Evolutionary conservation across 2,888 invertebrate genomes (phyloP).

Genomic region (Ornithoptera priamus): DNA sequence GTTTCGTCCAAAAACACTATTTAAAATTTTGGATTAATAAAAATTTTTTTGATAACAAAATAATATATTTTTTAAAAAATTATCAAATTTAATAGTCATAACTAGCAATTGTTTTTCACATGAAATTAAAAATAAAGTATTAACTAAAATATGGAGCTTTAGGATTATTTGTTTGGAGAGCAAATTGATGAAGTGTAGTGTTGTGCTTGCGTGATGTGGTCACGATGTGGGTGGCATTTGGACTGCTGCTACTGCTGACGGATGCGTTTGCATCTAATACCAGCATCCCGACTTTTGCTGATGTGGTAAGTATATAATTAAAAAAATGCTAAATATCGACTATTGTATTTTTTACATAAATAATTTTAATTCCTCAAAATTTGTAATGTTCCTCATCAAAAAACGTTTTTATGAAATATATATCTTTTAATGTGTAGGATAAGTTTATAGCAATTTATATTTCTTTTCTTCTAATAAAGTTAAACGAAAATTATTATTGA

Average conservation of each 20-base stretch:
- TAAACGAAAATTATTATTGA: no score
- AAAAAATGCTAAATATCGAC: background rate
- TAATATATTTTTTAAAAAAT: background rate
- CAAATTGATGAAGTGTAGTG: constrained; percentile 27
- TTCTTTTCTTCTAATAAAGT: no score
- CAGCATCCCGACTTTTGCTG: constrained; percentile 50
- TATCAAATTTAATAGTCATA: background rate
- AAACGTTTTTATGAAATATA: no score
- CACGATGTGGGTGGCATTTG: constrained; percentile 65
- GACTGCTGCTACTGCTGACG: constrained; percentile 60
- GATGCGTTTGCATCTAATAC: constrained; percentile 56
- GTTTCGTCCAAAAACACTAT: constrained; percentile 30
- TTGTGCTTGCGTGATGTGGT: constrained; percentile 52
- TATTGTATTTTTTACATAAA: no score
- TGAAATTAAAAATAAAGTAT: constrained; percentile 21
- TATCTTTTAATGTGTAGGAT: no score
- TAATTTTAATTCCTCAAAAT: background rate
- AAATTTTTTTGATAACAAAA: background rate
- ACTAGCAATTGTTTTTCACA: background rate
- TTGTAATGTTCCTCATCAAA: no score
- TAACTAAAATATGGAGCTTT: constrained; percentile 26
- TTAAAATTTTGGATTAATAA: background rate
- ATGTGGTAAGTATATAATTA: constrained; percentile 52
- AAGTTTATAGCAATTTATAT: no score
- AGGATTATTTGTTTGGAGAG: constrained; percentile 12